Conservation (phyloP, 1,140 invertebrate genomes). For the Drosophila lacteicornis region DNA sequence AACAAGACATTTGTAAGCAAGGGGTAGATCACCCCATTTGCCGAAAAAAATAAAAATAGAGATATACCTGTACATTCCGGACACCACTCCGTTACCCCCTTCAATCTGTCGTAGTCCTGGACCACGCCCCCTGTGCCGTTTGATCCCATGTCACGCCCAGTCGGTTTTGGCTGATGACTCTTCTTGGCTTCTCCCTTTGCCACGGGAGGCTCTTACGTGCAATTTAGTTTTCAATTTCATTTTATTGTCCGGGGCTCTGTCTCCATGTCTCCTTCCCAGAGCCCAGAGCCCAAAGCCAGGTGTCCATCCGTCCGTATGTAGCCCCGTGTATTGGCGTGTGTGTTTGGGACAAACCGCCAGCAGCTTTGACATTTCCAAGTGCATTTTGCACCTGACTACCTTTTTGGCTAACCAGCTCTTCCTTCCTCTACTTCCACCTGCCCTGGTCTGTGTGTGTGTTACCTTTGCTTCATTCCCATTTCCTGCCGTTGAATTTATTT, state of each 20-base stretch:
- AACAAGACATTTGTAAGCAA: constrained; percentile 4
- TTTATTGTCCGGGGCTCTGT: constrained; percentile 58
- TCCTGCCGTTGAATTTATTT: constrained; percentile 71
- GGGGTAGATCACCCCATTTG: not conserved
- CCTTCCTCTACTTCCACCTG: constrained; percentile 9
- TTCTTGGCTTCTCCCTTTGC: constrained; percentile 14
- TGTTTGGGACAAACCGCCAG: constrained; percentile 59
- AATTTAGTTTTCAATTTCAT: constrained; percentile 79
- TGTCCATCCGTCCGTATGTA: constrained; percentile 1
- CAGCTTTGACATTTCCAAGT: constrained; percentile 79
- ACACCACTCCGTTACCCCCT: not conserved
- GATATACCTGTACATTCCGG: not conserved
- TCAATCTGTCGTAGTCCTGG: not conserved
- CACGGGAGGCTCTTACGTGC: constrained; percentile 57
- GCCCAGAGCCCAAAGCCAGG: constrained; percentile 15
- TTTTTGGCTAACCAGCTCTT: constrained; percentile 42
- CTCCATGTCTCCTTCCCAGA: not conserved
- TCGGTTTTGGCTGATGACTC: constrained; percentile 36
- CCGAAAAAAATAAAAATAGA: not conserved
- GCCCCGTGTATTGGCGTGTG: constrained; percentile 9
- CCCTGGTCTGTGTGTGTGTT: not conserved
- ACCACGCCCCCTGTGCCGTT: constrained; percentile 20
- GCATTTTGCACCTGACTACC: constrained; percentile 75
- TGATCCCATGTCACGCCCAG: constrained; percentile 57
- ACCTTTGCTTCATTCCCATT: constrained; percentile 33